phyloP scores from a whole-genome alignment of 2,888 invertebrate genomes.

The Agrypnus murinus region DNA sequence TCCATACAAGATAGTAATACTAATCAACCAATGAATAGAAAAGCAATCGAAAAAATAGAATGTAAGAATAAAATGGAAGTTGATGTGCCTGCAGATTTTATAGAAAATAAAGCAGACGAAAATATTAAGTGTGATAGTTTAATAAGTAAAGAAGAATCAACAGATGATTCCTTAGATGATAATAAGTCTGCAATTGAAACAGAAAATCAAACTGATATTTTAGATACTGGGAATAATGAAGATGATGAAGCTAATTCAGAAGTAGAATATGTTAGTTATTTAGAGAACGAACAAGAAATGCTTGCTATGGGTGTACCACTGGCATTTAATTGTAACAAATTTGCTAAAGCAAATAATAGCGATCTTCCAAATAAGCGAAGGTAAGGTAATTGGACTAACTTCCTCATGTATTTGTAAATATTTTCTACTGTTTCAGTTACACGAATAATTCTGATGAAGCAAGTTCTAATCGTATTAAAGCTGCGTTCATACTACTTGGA shows the following conservation, averaged over 20 bases:
- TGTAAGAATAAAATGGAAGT: background rate
- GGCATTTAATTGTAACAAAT: no score
- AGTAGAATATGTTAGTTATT: background rate
- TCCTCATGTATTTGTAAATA: no score
- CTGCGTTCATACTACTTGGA: constrained; percentile 80
- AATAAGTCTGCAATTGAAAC: no score
- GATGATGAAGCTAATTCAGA: background rate
- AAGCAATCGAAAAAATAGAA: background rate
- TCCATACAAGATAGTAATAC: background rate
- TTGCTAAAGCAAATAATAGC: background rate
- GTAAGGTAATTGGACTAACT: no score
- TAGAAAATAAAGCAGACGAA: no score
- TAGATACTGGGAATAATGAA: background rate
- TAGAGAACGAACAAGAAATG: constrained; percentile 1
- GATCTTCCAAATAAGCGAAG: background rate
- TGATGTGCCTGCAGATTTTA: background rate
- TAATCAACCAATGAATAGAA: background rate
- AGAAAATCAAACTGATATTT: no score
- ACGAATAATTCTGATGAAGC: constrained; percentile 20
- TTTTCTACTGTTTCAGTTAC: background rate
- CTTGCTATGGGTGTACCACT: constrained; percentile 5
- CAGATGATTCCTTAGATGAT: no score
- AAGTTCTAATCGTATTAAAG: constrained; percentile 72
- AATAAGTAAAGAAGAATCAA: no score
- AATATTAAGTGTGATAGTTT: no score